These are phyloP conservation scores for Barbus barbus DNA, from an alignment of 2,113 vertebrate species.

Conservation along the genomic window DNA sequence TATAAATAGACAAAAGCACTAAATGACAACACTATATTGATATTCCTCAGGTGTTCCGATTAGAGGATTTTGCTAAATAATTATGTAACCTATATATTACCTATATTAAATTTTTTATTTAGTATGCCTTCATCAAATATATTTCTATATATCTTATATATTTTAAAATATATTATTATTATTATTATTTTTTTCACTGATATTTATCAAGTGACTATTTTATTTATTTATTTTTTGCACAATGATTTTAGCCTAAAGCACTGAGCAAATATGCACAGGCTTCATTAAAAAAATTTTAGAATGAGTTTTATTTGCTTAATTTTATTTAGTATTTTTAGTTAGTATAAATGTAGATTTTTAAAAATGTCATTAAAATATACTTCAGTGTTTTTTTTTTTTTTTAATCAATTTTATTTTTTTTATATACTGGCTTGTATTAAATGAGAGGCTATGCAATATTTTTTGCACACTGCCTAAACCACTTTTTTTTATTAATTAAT, in stretches of 20 bases:
- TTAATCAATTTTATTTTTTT: background rate
- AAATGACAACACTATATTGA: background rate
- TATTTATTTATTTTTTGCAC: background rate
- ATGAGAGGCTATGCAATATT: background rate
- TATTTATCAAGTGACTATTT: too few species aligned
- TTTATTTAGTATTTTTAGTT: too few species aligned
- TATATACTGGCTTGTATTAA: background rate
- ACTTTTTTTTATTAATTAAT: background rate
- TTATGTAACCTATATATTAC: background rate
- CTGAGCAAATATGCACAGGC: background rate
- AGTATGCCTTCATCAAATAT: background rate
- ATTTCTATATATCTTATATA: too few species aligned
- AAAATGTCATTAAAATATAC: background rate
- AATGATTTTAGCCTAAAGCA: background rate
- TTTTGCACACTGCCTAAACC: background rate
- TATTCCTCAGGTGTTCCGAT: background rate
- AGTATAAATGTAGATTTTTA: background rate
- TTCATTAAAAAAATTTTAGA: background rate
- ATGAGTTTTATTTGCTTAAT: too few species aligned
- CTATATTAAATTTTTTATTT: background rate
- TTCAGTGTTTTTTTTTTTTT: too few species aligned
- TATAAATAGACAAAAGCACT: conserved; percentile 10
- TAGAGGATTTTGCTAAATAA: background rate
- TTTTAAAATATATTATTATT: too few species aligned
- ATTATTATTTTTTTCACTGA: too few species aligned